These are phyloP conservation scores for Steinernema feltiae DNA, from an alignment of 1,140 invertebrate genomes.

Conservation along the genomic window DNA sequence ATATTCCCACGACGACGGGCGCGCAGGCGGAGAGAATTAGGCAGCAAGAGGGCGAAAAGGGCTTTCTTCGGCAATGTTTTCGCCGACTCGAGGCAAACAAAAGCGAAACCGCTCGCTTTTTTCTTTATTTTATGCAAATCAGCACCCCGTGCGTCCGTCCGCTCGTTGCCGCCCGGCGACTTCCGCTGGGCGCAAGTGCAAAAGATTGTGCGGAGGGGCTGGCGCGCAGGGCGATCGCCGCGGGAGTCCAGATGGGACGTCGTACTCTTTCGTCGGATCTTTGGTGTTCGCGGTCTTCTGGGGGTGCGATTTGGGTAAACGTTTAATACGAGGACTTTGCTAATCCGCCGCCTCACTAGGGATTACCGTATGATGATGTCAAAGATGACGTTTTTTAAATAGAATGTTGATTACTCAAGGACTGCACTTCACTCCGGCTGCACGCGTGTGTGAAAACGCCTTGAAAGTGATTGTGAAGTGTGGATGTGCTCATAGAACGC, in stretches of 20 bases:
- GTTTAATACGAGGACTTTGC: too few relatives aligned
- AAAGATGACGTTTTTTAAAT: too few relatives aligned
- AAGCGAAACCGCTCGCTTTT: background rate
- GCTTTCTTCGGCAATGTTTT: background rate
- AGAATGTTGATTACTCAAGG: too few relatives aligned
- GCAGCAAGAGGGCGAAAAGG: background rate
- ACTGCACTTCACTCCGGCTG: too few relatives aligned
- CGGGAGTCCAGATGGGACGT: background rate
- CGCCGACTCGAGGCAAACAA: background rate
- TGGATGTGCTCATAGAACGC: too few relatives aligned
- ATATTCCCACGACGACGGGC: constrained; percentile 9
- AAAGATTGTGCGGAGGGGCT: background rate
- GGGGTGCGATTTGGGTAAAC: too few relatives aligned
- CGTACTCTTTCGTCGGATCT: background rate
- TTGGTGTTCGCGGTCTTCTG: background rate
- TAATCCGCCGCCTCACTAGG: too few relatives aligned
- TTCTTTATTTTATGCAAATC: constrained; percentile 14
- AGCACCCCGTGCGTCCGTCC: too few relatives aligned
- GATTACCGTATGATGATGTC: too few relatives aligned
- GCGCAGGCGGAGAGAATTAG: background rate
- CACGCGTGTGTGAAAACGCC: too few relatives aligned
- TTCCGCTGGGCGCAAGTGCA: background rate
- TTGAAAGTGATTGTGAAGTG: too few relatives aligned
- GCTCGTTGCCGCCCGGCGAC: background rate
- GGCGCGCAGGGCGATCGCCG: background rate